Base-by-base conservation (phyloP, 30 jellyfish, hydroid and myxozoan genomes). In the Pseudorhiza aurosa region DNA sequence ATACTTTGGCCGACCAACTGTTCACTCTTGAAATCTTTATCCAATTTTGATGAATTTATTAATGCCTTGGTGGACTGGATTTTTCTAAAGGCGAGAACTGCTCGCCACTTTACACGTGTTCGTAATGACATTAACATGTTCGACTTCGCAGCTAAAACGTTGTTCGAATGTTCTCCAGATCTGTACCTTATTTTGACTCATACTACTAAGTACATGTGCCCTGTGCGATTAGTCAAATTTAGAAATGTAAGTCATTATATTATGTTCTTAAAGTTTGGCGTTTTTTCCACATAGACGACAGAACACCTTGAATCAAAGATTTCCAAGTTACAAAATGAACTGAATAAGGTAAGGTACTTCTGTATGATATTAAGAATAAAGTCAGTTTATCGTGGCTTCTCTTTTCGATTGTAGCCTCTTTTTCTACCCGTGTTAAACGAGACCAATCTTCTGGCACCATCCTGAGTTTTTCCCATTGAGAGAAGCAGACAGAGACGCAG, bases 281-380 rank as follows among this genome's bases (percentile, higher is more conserved):
- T 11, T 22, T 68, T n/a, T 62, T 4, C 35, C 19, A 24, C 42
- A 50, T 64, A 93, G 99, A 79, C 82, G 30, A 87, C 97, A 14
- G 99, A 86, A 14, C 82, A 71, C 29, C 82, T 51, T 51, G 99
- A 93, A 68, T 31, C 82, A 9, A 63, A 86, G 67, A 65, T 87
- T 21, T 36, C 83, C 29, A 81, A 82, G 59, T 82, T 94, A 36
- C 90, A 94, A 25, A 75, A 37, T 33, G 96, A 87, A 18, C 82
- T 94, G 40, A 29, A 84, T 29, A 82, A 75, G 96, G 99, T 94
- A 94, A 21, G 28, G 30, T 40, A 28, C 19, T 4, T 8, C 8
- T 27, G 15, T 58, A 8, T 57, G 1, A 19, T 27, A 68, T 22
- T n/a, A n/a, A n/a, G n/a, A n/a, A n/a, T n/a, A n/a, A n/a, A n/a